These are phyloP conservation scores for Yponomeuta evonymella DNA, from an alignment of 2,888 invertebrate genomes.

Conservation along the genomic window DNA sequence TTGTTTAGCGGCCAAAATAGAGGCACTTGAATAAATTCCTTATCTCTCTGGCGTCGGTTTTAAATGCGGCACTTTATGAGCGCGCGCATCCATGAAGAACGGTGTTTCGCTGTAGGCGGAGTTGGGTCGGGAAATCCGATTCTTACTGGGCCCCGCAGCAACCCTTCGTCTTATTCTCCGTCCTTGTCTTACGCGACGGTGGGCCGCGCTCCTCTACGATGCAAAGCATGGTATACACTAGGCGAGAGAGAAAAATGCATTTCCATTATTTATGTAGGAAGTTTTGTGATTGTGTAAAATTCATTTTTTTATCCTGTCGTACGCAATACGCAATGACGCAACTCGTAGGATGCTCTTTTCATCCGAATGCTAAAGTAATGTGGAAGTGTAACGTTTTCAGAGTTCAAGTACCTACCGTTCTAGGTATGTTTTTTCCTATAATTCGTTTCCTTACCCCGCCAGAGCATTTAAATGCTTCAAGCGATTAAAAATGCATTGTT, in stretches of 20 bases:
- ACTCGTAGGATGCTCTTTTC: too few species aligned
- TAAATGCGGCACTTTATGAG: slow-evolving; percentile 71
- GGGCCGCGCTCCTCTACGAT: slow-evolving; percentile 65
- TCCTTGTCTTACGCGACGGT: slow-evolving; percentile 75
- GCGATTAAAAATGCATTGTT: too few species aligned
- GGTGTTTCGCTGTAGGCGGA: slow-evolving; percentile 41
- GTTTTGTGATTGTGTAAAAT: too few species aligned
- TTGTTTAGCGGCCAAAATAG: slow-evolving; percentile 26
- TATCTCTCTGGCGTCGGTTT: slow-evolving; percentile 73
- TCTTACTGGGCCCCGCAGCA: slow-evolving; percentile 71
- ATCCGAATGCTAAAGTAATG: background rate
- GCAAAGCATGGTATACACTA: slow-evolving; percentile 35
- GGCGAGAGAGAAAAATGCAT: background rate
- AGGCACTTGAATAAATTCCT: slow-evolving; percentile 62
- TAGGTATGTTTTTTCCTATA: too few species aligned
- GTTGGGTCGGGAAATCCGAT: slow-evolving; percentile 47
- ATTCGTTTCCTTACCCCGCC: too few species aligned
- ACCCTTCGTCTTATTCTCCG: slow-evolving; percentile 77
- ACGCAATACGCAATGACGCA: background rate
- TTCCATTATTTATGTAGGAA: background rate
- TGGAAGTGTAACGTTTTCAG: too few species aligned
- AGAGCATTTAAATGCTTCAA: too few species aligned
- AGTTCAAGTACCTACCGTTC: too few species aligned
- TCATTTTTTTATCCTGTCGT: too few species aligned
- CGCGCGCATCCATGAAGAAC: slow-evolving; percentile 60